These are phyloP conservation scores for Dromius quadrimaculatus DNA, from an alignment of 2,888 invertebrate species.

Conservation along the genomic window DNA sequence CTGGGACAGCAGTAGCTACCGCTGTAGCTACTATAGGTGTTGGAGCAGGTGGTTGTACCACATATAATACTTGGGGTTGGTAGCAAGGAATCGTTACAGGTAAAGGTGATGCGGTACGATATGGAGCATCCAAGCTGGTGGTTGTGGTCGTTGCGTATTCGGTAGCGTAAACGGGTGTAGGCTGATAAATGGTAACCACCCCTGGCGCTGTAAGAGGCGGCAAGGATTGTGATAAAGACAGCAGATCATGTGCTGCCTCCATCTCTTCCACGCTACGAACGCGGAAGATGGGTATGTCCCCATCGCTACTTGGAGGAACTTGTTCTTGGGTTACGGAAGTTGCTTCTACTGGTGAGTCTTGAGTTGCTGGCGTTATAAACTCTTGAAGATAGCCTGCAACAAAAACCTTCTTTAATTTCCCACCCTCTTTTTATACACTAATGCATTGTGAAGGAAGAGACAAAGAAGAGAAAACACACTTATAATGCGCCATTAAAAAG, in stretches of 20 bases:
- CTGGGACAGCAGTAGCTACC: slow-evolving; percentile 74
- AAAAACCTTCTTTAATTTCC: slow-evolving; percentile 42
- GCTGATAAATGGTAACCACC: slow-evolving; percentile 74
- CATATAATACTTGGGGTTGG: slow-evolving; percentile 62
- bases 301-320: slow-evolving; percentile 59
- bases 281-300: slow-evolving; percentile 66
- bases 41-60: slow-evolving; percentile 61
- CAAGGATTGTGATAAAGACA: slow-evolving; percentile 81
- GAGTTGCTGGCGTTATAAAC: slow-evolving; percentile 58
- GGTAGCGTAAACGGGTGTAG: slow-evolving; percentile 65
- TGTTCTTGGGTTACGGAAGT: slow-evolving; percentile 53
- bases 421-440: slow-evolving; percentile 3
- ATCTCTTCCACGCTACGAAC: slow-evolving; percentile 83
- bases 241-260: slow-evolving; percentile 87
- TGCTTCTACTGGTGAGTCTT: slow-evolving; percentile 44
- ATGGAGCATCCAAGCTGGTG: slow-evolving; percentile 53
- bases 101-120: slow-evolving; percentile 58
- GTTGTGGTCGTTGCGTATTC: slow-evolving; percentile 47
- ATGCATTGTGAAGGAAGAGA: slow-evolving; percentile 9
- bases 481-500: slow-evolving; percentile 47
- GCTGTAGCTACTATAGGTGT: slow-evolving; percentile 61
- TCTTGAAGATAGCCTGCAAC: slow-evolving; percentile 61
- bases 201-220: slow-evolving; percentile 81
- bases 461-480: slow-evolving; percentile 29
- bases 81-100: slow-evolving; percentile 60